These are phyloP conservation scores for Leucoptera coffeella DNA, from an alignment of 2,888 invertebrate species.

Conservation along the genomic window DNA sequence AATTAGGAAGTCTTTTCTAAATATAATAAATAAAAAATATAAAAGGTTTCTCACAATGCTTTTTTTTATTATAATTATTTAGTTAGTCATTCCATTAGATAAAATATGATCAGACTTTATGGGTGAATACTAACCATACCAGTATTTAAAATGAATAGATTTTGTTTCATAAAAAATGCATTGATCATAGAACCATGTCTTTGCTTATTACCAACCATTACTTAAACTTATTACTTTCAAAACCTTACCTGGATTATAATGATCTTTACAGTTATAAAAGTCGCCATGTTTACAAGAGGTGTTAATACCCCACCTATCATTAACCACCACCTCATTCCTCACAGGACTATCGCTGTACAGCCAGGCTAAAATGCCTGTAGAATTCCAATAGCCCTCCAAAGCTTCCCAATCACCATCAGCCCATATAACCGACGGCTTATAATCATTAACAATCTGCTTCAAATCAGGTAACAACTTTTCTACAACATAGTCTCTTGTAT, in stretches of 20 bases:
- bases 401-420: conserved; percentile 95
- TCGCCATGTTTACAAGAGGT: conserved; percentile 83
- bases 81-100: no score
- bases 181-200: no score
- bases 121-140: no score
- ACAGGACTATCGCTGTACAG: conserved; percentile 91
- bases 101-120: no score
- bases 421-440: conserved; percentile 79
- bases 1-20: no score
- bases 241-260: conserved; percentile 70
- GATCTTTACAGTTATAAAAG: conserved; percentile 79
- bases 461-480: conserved; percentile 77
- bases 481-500: conserved; percentile 59
- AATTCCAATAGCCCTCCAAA: conserved; percentile 73
- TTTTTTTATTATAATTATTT: no score
- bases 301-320: conserved; percentile 88
- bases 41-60: no score
- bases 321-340: conserved; percentile 80
- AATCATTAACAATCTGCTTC: conserved; percentile 64
- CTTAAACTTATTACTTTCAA: no score
- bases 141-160: no score
- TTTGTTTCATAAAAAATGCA: no score
- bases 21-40: no score
- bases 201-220: no score
- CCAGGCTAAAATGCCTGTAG: conserved; percentile 83